These are phyloP conservation scores for Myoxocephalus aenaeus DNA, from an alignment of 2,797 vertebrate species.

Conservation along the genomic window DNA sequence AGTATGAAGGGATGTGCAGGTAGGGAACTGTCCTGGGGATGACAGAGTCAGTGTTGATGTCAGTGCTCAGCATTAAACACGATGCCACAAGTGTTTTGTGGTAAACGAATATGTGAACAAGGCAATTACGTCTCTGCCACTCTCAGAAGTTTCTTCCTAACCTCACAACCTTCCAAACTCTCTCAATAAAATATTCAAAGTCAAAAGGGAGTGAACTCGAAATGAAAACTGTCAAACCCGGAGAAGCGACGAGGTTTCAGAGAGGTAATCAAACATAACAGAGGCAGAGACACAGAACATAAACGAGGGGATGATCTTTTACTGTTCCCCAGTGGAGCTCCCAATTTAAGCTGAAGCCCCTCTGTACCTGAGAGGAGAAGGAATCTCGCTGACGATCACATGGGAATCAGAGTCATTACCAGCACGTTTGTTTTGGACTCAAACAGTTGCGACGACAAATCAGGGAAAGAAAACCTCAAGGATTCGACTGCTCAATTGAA, in stretches of 20 bases:
- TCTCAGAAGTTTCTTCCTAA: constrained; percentile 23
- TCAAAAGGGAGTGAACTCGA: constrained; percentile 42
- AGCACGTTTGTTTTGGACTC: constrained; percentile 61
- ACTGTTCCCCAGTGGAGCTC: constrained; percentile 44
- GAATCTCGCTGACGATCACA: constrained; percentile 48
- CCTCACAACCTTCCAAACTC: constrained; percentile 29
- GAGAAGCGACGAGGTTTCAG: constrained; percentile 15
- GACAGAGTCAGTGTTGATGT: background rate
- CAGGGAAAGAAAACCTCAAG: constrained; percentile 71
- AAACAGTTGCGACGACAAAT: constrained; percentile 57
- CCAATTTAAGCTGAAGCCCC: constrained; percentile 46
- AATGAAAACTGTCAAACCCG: constrained; percentile 48
- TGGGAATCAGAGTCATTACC: constrained; percentile 74
- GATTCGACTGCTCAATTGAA: constrained; percentile 67
- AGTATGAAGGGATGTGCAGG: too few species aligned
- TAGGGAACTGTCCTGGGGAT: too few species aligned
- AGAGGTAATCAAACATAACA: constrained; percentile 60
- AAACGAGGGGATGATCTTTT: constrained; percentile 63
- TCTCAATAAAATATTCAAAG: constrained; percentile 39
- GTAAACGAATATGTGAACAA: constrained; percentile 11
- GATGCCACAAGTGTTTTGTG: constrained; percentile 18
- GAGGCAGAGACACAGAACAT: constrained; percentile 40
- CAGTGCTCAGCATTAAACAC: constrained; percentile 5
- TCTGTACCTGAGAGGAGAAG: constrained; percentile 63
- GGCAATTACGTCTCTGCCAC: constrained; percentile 26